A percentile compares a stretch with the other conserved stretches of the same genome.
Evolutionary conservation across 2,113 vertebrate genomes (phyloP).

Genomic region (Myrmecophaga tridactyla): DNA sequence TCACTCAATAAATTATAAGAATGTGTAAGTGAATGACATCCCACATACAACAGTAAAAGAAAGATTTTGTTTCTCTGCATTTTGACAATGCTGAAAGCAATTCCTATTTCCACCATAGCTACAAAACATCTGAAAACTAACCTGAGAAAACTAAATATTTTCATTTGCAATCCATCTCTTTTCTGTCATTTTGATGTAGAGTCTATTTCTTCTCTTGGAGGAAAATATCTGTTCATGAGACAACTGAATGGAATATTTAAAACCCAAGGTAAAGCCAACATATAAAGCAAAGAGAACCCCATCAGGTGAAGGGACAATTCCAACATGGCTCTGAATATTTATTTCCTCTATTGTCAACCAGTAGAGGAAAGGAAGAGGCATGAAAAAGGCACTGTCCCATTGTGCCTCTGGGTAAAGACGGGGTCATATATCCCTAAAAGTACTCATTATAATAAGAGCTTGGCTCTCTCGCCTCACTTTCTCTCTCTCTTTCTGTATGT

Average conservation of each 20-base stretch:
- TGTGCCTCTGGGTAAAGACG: background rate
- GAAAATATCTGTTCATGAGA: conserved; percentile 53
- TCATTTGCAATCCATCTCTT: background rate
- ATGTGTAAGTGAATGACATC: background rate
- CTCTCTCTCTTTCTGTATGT: background rate
- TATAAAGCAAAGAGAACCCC: background rate
- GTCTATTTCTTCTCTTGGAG: conserved; percentile 36
- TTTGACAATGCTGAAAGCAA: background rate
- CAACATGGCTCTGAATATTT: background rate
- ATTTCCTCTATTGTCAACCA: background rate
- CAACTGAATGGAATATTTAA: conserved; percentile 31
- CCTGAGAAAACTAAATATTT: conserved; percentile 42
- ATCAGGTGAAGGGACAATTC: background rate
- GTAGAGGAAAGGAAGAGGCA: fast-evolving
- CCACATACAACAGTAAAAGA: background rate
- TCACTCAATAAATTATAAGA: background rate
- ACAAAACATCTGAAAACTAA: background rate
- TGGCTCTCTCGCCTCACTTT: background rate
- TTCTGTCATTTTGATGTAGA: conserved; percentile 44
- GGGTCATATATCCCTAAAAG: background rate
- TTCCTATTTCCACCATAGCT: background rate
- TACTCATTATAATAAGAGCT: background rate
- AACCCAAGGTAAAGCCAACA: background rate
- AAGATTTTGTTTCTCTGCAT: background rate
- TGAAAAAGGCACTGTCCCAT: background rate